phyloP scores from a whole-genome alignment of 2,797 vertebrate genomes.

The Tamandua tetradactyla region DNA sequence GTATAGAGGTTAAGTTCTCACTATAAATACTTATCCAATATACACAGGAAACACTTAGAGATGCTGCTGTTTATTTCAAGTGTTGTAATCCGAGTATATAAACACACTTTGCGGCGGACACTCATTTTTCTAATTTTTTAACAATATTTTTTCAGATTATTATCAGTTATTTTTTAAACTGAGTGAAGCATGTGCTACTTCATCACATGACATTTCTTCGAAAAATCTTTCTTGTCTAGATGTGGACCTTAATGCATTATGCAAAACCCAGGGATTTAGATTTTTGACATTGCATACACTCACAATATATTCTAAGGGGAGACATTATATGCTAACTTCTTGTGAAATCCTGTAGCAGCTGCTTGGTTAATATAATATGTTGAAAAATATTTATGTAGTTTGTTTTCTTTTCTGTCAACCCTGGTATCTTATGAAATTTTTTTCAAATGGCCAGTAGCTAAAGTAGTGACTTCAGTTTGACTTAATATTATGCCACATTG shows the following conservation, averaged over 20 bases:
- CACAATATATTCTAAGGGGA: constrained; percentile 89
- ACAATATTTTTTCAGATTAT: constrained; percentile 78
- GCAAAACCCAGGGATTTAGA: constrained; percentile 90
- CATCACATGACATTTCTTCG: constrained; percentile 88
- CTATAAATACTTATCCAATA: constrained; percentile 73
- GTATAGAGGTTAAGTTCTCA: constrained; percentile 65
- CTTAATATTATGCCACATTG: constrained; percentile 91
- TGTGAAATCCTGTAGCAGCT: constrained; percentile 89
- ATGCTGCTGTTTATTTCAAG: constrained; percentile 76
- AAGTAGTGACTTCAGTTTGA: constrained; percentile 91
- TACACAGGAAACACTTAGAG: constrained; percentile 74
- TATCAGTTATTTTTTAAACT: constrained; percentile 62
- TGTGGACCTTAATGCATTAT: constrained; percentile 91
- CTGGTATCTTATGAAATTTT: constrained; percentile 88
- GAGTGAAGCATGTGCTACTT: constrained; percentile 84
- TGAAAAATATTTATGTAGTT: constrained; percentile 92
- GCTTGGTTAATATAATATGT: constrained; percentile 92
- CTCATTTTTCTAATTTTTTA: constrained; percentile 67
- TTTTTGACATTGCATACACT: constrained; percentile 89
- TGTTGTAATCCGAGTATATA: constrained; percentile 68
- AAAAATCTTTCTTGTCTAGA: constrained; percentile 88
- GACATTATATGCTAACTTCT: constrained; percentile 90
- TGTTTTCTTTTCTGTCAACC: constrained; percentile 91
- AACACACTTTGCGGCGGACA: constrained; percentile 39
- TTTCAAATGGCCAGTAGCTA: constrained; percentile 91